phyloP scores from a whole-genome alignment of 2,888 invertebrate genomes.

The Rapana venosa region DNA sequence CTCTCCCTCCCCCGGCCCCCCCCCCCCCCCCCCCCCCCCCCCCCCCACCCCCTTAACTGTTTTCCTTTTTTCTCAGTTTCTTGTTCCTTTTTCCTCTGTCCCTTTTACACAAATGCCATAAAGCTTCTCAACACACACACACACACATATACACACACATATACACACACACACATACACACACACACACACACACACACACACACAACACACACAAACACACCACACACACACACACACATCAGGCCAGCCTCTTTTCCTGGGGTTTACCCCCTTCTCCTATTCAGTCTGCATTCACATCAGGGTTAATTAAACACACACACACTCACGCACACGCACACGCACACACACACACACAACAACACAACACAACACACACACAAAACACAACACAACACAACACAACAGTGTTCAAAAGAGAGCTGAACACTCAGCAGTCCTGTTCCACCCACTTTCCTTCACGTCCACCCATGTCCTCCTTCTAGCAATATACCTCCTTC shows the following conservation, averaged over 20 bases:
- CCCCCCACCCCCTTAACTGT: too few species aligned
- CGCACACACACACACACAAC: not conserved
- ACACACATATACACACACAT: not conserved
- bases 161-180: not conserved
- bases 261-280: too few species aligned
- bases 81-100: too few species aligned
- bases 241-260: too few species aligned
- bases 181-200: slow-evolving; percentile 16
- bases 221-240: not conserved
- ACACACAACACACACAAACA: not conserved
- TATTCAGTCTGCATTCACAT: too few species aligned
- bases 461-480: not conserved
- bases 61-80: too few species aligned
- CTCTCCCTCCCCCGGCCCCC: too few species aligned
- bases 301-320: not conserved
- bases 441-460: not conserved
- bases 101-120: too few species aligned
- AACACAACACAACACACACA: not conserved
- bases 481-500: too few species aligned
- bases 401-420: too few species aligned
- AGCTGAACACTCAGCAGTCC: not conserved
- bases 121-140: too few species aligned
- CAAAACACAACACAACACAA: not conserved
- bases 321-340: not conserved
- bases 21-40: too few species aligned